Evolutionary conservation across 2,113 vertebrate species (phyloP).

Genomic region (Eurystomus gularis): DNA sequence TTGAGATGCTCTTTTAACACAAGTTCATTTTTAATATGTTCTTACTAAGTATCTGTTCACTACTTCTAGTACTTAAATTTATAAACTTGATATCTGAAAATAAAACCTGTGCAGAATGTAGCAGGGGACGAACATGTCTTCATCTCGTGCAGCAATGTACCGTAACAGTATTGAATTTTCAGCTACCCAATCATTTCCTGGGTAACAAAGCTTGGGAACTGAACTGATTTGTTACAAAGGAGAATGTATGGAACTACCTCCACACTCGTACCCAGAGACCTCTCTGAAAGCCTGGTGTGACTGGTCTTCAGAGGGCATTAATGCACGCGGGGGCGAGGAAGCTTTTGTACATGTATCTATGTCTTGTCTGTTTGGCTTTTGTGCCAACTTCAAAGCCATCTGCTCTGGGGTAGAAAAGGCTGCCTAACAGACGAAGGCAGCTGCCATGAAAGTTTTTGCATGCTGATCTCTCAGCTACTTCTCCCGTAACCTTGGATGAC

Average conservation of each 20-base stretch:
- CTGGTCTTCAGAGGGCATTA: not conserved
- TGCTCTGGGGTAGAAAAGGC: conserved; percentile 54
- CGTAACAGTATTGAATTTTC: not conserved
- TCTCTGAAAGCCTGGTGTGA: not conserved
- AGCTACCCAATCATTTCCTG: not conserved
- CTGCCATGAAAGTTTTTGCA: conserved; percentile 53
- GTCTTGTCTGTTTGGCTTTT: not conserved
- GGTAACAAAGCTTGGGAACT: not conserved
- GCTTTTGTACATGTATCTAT: not conserved
- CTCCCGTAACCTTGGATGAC: conserved; percentile 70
- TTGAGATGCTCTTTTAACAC: not conserved
- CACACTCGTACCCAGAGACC: not conserved
- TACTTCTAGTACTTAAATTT: not conserved
- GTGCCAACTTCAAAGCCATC: conserved; percentile 32
- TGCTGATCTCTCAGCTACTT: conserved; percentile 54
- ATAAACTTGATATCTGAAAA: not conserved
- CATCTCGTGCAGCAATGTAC: not conserved
- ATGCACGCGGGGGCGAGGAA: not conserved
- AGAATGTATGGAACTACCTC: not conserved
- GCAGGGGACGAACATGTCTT: not conserved
- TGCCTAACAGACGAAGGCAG: conserved; percentile 67
- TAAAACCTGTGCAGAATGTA: not conserved
- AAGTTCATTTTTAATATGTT: not conserved
- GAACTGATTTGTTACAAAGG: not conserved
- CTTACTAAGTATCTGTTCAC: not conserved